Evolutionary conservation across 2,888 invertebrate genomes (phyloP).

Genomic region (Xylocampa areola): DNA sequence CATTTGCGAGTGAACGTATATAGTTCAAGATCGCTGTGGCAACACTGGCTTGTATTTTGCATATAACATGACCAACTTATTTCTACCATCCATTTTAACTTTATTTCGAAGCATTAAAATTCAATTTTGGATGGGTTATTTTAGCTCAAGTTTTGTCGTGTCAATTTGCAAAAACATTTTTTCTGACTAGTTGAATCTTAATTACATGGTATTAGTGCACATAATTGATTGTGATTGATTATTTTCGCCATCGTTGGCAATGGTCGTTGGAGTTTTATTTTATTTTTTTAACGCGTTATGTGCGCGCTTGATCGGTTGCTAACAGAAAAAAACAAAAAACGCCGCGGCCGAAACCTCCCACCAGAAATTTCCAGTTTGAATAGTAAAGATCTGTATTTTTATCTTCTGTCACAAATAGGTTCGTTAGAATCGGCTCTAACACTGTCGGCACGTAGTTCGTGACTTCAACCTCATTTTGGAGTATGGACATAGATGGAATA

Average conservation of each 20-base stretch:
- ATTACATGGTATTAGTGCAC: constrained; percentile 55
- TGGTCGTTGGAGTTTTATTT: constrained; percentile 44
- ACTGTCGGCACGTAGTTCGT: no score
- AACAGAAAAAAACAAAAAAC: constrained; percentile 46
- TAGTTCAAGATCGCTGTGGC: constrained; percentile 63
- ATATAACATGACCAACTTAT: constrained; percentile 52
- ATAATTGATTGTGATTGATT: constrained; percentile 63
- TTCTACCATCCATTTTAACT: constrained; percentile 26
- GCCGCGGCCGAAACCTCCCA: no score
- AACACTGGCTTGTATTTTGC: constrained; percentile 61
- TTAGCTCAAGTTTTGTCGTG: constrained; percentile 32
- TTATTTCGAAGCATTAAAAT: constrained; percentile 37
- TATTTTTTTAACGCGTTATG: constrained; percentile 39
- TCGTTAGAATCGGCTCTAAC: no score
- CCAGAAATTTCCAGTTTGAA: no score
- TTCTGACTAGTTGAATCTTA: constrained; percentile 56
- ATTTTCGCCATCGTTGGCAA: constrained; percentile 59
- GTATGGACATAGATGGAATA: no score
- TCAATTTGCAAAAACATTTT: constrained; percentile 51
- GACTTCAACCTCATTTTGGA: no score
- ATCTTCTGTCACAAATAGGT: no score
- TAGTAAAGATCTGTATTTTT: no score
- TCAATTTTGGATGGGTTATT: constrained; percentile 30
- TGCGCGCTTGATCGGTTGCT: constrained; percentile 37
- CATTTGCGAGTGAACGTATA: constrained; percentile 63